Percentiles rank a stretch among this genome's conserved stretches.
Conservation (phyloP, 2,888 invertebrate genomes). For the Rosalia funebris region DNA sequence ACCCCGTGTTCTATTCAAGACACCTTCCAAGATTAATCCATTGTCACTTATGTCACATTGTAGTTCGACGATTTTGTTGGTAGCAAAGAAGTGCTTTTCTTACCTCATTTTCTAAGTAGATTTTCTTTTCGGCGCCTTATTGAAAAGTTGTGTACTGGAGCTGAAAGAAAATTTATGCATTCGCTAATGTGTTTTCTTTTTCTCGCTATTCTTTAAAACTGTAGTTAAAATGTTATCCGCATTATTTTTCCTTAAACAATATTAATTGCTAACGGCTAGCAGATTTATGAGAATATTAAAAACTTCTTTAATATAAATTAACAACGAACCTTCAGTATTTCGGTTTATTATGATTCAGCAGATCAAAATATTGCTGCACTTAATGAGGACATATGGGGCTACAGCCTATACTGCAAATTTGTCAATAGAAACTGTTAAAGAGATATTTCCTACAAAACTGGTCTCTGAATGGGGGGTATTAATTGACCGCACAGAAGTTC, state of each 20-base stretch:
- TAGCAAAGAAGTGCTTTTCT: conserved; percentile 42
- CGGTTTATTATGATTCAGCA: too few relatives aligned
- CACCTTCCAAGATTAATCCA: conserved; percentile 50
- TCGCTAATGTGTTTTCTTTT: conserved; percentile 36
- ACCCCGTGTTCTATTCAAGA: conserved; percentile 37
- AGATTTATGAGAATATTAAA: not conserved
- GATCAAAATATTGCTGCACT: too few relatives aligned
- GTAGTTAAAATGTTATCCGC: conserved; percentile 1
- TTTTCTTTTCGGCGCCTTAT: conserved; percentile 34
- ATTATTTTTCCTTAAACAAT: not conserved
- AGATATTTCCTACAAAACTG: too few relatives aligned
- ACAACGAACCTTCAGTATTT: too few relatives aligned
- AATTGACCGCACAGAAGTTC: too few relatives aligned
- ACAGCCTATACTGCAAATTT: too few relatives aligned
- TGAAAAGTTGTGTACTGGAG: conserved; percentile 34
- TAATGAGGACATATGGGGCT: too few relatives aligned
- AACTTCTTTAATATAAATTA: not conserved
- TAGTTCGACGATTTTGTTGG: conserved; percentile 44
- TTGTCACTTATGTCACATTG: conserved; percentile 50
- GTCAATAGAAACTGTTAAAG: too few relatives aligned
- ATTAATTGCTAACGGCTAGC: not conserved
- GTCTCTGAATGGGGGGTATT: too few relatives aligned
- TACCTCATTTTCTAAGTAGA: conserved; percentile 30
- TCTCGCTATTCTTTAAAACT: conserved; percentile 3
- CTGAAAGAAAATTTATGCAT: conserved; percentile 31